Evolutionary conservation across 2,113 vertebrate species (phyloP).

Genomic region (Varanus salvator): DNA sequence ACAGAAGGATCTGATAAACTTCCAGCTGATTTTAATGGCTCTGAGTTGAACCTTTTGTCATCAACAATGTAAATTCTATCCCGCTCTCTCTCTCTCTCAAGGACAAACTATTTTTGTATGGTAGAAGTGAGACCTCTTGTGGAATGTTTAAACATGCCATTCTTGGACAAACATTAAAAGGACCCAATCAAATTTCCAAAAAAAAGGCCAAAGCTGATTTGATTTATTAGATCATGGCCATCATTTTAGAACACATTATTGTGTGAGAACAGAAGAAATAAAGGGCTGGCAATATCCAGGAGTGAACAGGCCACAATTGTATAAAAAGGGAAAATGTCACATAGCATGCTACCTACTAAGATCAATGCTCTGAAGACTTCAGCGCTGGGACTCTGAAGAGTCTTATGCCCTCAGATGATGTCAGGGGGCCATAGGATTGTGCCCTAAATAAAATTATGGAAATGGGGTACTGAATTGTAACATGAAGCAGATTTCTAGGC

Average conservation of each 20-base stretch:
- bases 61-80: neutral
- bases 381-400: no score
- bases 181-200: neutral
- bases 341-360: neutral
- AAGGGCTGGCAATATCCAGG: neutral
- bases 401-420: no score
- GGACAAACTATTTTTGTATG: neutral
- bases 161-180: neutral
- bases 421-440: no score
- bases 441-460: no score
- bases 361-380: no score
- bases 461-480: no score
- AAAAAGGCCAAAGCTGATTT: accelerated
- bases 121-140: constrained; percentile 68
- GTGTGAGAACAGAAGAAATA: neutral
- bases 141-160: constrained; percentile 4
- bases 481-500: no score
- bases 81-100: no score
- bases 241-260: accelerated
- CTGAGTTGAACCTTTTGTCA: neutral
- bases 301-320: neutral
- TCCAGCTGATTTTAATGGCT: neutral
- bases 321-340: neutral
- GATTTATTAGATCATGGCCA: neutral
- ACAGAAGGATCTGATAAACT: neutral